Percentiles rank a stretch among this genome's conserved stretches.
Evolutionary conservation across 2,888 invertebrate species (phyloP).

Genomic region (Unio delphinus): DNA sequence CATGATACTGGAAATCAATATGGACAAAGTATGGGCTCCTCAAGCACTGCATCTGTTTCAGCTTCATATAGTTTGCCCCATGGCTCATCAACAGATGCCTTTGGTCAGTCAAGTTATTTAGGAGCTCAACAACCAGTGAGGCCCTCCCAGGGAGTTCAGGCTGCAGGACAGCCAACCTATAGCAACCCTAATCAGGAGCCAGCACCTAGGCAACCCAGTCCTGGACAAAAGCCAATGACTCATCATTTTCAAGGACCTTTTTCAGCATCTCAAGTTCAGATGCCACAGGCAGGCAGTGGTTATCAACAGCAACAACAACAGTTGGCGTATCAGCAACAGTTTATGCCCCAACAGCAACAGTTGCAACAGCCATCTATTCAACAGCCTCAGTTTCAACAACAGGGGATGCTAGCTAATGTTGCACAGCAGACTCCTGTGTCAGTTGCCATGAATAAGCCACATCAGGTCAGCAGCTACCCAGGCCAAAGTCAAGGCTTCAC

Average conservation of each 20-base stretch:
- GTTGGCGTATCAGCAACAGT: constrained; percentile 8
- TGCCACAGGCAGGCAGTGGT: constrained; percentile 10
- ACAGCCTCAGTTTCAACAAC: constrained; percentile 14
- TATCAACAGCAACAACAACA: constrained; percentile 12
- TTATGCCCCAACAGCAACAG: constrained; percentile 15
- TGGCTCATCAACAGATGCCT: too few relatives aligned
- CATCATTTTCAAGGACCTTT: not conserved
- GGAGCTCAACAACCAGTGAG: too few relatives aligned
- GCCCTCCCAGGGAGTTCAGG: too few relatives aligned
- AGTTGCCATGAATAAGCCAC: constrained; percentile 1
- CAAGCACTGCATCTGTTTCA: too few relatives aligned
- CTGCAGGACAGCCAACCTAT: too few relatives aligned
- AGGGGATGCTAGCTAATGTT: constrained; percentile 7
- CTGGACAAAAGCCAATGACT: not conserved
- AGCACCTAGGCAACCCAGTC: too few relatives aligned
- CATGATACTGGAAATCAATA: too few relatives aligned
- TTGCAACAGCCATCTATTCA: constrained; percentile 18
- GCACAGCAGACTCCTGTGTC: constrained; percentile 5
- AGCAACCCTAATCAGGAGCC: too few relatives aligned
- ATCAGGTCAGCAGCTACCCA: not conserved
- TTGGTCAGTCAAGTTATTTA: too few relatives aligned
- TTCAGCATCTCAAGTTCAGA: constrained; percentile 2
- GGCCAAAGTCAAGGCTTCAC: constrained; percentile 9
- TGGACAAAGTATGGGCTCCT: too few relatives aligned
- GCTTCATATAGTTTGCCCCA: too few relatives aligned